Conservation (phyloP, 2,113 vertebrate genomes). For the Oplegnathus fasciatus region DNA sequence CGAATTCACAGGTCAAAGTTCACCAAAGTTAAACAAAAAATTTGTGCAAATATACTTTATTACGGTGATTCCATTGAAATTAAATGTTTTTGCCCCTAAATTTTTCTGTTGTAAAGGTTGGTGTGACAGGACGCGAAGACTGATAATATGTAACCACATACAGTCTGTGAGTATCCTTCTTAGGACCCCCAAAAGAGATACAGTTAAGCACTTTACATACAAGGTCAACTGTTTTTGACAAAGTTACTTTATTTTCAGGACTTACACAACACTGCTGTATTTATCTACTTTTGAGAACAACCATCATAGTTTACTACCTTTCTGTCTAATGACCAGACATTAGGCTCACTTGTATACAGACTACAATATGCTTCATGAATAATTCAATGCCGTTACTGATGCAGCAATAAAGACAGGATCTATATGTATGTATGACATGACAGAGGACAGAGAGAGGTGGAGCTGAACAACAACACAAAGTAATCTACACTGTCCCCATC, state of each 20-base stretch:
- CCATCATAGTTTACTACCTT: neutral
- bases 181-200: neutral
- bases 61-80: neutral
- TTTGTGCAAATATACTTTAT: too few species aligned
- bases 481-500: neutral
- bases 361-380: conserved; percentile 26
- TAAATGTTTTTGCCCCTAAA: neutral
- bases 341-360: conserved; percentile 22
- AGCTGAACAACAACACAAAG: conserved; percentile 6
- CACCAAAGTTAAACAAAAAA: neutral
- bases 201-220: neutral
- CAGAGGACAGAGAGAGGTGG: conserved; percentile 29
- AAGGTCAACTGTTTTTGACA: neutral
- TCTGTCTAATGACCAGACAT: conserved; percentile 7
- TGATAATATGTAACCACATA: neutral
- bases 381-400: conserved; percentile 30
- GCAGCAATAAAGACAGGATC: conserved; percentile 32
- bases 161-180: too few species aligned
- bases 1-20: neutral
- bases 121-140: neutral
- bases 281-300: neutral
- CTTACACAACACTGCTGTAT: too few species aligned
- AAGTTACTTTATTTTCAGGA: too few species aligned
- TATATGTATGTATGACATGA: neutral
- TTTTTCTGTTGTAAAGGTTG: neutral